Percentiles rank a stretch among this genome's conserved stretches.
These are phyloP conservation scores for Uloborus plumipes DNA, from an alignment of 2,888 invertebrate genomes.

Conservation along the genomic window DNA sequence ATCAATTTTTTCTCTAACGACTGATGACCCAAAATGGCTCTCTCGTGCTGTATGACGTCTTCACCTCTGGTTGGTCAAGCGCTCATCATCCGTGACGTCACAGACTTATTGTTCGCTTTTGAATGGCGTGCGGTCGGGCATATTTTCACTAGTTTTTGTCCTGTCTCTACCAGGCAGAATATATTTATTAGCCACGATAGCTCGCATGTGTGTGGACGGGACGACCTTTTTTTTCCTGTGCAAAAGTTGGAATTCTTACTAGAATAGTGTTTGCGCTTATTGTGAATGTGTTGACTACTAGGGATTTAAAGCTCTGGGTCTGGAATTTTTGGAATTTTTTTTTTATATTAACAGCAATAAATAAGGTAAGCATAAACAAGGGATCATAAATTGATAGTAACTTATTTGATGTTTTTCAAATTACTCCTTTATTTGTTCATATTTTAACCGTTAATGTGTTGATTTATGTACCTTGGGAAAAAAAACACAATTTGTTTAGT, in stretches of 20 bases:
- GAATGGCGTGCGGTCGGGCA: conserved; percentile 22
- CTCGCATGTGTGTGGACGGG: conserved; percentile 22
- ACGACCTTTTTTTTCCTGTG: conserved; percentile 4
- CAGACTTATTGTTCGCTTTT: conserved; percentile 28
- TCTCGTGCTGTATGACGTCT: not conserved
- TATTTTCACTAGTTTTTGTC: conserved; percentile 47
- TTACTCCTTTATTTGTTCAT: no score
- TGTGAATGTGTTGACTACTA: not conserved
- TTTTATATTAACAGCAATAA: no score
- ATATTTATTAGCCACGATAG: conserved; percentile 47
- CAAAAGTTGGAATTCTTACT: not conserved
- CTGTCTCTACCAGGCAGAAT: conserved; percentile 50
- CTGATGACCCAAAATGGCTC: no score
- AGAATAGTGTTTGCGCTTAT: not conserved
- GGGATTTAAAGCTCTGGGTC: no score
- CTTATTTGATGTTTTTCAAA: no score
- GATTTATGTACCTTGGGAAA: no score
- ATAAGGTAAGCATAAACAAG: no score
- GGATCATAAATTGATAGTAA: no score
- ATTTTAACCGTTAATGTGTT: no score
- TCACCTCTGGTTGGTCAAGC: conserved; percentile 23
- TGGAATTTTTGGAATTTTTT: no score
- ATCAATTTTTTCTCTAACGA: no score
- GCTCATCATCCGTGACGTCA: conserved; percentile 22
- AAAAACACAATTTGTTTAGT: no score